Evolutionary conservation across 2,113 vertebrate species (phyloP).

Genomic region (Psephotus haematonotus): DNA sequence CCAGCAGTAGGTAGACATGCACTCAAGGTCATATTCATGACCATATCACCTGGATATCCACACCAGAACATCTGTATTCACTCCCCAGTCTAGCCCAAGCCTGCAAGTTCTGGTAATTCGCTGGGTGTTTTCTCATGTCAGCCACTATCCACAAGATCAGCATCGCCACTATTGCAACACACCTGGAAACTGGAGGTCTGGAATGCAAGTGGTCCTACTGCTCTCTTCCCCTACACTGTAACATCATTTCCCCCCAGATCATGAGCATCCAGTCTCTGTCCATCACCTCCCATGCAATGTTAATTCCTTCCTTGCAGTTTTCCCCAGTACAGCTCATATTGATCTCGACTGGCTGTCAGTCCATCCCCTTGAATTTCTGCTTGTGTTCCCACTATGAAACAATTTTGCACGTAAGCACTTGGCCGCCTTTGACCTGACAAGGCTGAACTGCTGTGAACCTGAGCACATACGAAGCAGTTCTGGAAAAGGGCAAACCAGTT

Average conservation of each 20-base stretch:
- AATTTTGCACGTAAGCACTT: neutral
- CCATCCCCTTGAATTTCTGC: neutral
- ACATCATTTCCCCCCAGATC: neutral
- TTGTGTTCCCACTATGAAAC: neutral
- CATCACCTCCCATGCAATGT: neutral
- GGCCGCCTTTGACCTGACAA: neutral
- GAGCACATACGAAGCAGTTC: rapidly evolving
- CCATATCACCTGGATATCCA: neutral
- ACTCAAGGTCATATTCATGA: neutral
- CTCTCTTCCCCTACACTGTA: neutral
- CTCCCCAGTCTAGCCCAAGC: neutral
- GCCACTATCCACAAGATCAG: neutral
- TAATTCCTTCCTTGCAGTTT: neutral
- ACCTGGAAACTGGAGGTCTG: neutral
- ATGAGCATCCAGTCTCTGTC: neutral
- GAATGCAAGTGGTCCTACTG: neutral
- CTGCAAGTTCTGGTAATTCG: neutral
- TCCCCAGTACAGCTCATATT: neutral
- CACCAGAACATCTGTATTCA: neutral
- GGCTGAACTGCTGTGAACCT: neutral
- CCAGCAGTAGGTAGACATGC: neutral
- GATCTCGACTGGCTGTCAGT: neutral
- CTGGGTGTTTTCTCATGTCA: neutral
- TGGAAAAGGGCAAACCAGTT: neutral
- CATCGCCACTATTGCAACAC: neutral